Percentiles rank a stretch among this genome's conserved stretches.
These are phyloP conservation scores for Percopsis omiscomaycus DNA, from an alignment of 2,797 vertebrate species.

Conservation along the genomic window DNA sequence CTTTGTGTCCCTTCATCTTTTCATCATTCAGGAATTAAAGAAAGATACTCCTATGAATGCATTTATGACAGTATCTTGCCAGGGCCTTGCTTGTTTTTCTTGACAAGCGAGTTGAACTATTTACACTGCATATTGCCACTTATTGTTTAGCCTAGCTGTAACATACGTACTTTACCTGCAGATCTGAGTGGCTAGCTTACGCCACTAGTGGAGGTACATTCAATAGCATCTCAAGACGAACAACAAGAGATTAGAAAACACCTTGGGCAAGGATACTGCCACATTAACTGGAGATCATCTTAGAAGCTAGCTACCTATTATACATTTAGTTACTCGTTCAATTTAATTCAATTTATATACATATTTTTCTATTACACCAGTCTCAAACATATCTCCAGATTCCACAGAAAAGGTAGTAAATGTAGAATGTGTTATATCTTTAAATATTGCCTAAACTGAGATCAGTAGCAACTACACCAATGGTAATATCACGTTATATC, in stretches of 20 bases:
- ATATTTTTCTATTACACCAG: slow-evolving; percentile 38
- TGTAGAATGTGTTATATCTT: slow-evolving; percentile 63
- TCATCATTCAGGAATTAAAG: slow-evolving; percentile 8
- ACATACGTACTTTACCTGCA: slow-evolving; percentile 45
- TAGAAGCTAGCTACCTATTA: slow-evolving; percentile 47
- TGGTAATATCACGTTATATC: slow-evolving; percentile 78
- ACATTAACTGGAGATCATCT: slow-evolving; percentile 48
- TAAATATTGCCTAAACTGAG: slow-evolving; percentile 68
- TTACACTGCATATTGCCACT: slow-evolving; percentile 46
- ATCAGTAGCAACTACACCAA: slow-evolving; percentile 79
- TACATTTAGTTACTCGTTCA: slow-evolving; percentile 45
- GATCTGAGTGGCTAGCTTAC: slow-evolving; percentile 47
- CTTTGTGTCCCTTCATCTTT: slow-evolving; percentile 17
- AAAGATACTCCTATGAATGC: slow-evolving; percentile 38
- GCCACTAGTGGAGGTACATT: slow-evolving; percentile 65
- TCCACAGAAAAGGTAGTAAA: slow-evolving; percentile 71
- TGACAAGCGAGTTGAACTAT: slow-evolving; percentile 37
- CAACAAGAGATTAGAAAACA: slow-evolving; percentile 45
- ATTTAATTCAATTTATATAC: slow-evolving; percentile 47
- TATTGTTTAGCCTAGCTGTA: slow-evolving; percentile 19
- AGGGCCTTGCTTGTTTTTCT: slow-evolving; percentile 53
- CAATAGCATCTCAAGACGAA: slow-evolving; percentile 64
- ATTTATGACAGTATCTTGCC: slow-evolving; percentile 66
- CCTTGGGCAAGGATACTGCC: slow-evolving; percentile 50
- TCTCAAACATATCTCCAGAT: slow-evolving; percentile 49